Evolutionary conservation across 2,888 invertebrate species (phyloP), one percentile per base, ranked within the genome.

Genomic region (Drosophila limbata): DNA sequence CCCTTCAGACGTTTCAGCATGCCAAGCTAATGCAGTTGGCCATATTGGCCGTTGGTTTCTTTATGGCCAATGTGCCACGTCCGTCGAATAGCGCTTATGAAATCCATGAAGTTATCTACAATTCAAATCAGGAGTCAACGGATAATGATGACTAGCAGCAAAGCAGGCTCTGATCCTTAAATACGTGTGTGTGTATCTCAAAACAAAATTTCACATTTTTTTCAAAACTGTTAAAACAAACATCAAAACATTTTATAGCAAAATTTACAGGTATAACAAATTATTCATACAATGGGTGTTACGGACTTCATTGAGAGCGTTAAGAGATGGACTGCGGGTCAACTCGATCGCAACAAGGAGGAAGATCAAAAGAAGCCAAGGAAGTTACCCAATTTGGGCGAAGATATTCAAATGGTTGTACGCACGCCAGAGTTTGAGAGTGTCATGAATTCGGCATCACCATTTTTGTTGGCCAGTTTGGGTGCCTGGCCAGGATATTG

Each of bases 401-500:
- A 84, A 35, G 79, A 88, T 13, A 66, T 90, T 21, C 77, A 79
- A 3, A 59, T 68, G 15, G 60, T 89, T 17, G 66, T 90, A 21
- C 73, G 82, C 9, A 76, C 81, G 15, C 56, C 61, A 1, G 71
- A 77, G 9, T 84, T 90, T 37, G 76, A 71, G 31, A 47, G 50
- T 9, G 71, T 78, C 52, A 48, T 80, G 9, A 66, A 68, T 33
- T 44, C 84, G 0, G 77, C 79, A 2, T 74, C 83, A 4, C 89
- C 89, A 5, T 88, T 74, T 61, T 45, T 89, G 5, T 42, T 83
- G 8, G 75, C 79, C 51, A 69, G 82, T 19, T n/a, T 90, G 45
- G 69, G 90, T 6, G 77, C 88, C 3, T 89, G 89, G 89, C 90
- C 89, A 2, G 76, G 81, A 0, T 88, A 81, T 67, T 89, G 89